Evolutionary conservation across 2,113 vertebrate species (phyloP), one percentile per base, ranked within the genome.

Genomic region (Protomyctophum bolini): DNA sequence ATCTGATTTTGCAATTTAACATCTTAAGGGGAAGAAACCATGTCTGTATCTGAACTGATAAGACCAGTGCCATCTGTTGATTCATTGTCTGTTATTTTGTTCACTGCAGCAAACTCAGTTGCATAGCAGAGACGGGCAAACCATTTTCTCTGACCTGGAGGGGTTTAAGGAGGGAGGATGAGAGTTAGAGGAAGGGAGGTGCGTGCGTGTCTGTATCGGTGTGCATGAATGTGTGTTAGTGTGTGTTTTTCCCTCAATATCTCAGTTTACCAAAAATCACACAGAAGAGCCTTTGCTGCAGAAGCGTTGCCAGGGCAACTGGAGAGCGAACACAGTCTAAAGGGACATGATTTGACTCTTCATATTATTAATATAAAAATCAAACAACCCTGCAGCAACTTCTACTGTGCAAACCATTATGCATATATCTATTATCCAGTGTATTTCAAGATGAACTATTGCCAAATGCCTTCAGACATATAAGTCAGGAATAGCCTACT

Each of bases 241-340:
- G 55, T 21, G 68, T 73, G 56, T 77, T 63, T 56, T 3, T 59
- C 10, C 70, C 58, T 64, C 67, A 76, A 72, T 74, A 76, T 83
- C 81, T 87, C 83, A 79, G 77, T 79, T 41, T 86, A 88, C 81
- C 75, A 87, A 83, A 88, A 87, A 88, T 84, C 73, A 83, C 84
- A 86, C 72, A 82, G 85, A 81, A 81, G 86, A 90, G 90, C 87
- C 86, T 86, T 89, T 83, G 88, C 94, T 94, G 94, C 95, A 93
- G 94, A 96, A 94, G 94, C 89, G 94, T 97, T 96, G 84, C 96
- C 94, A 95, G 86, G 93, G 95, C 91, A 96, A 96, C 95, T 87
- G 87, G 90, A 92, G 92, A 91, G 89, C 80, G 91, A 93, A 88
- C 33, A 41, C 33, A 41, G 33, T 41, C 33, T 41, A 41, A 41